Conservation (phyloP, 2,888 invertebrate species). For the Zaprionus lineosus region DNA sequence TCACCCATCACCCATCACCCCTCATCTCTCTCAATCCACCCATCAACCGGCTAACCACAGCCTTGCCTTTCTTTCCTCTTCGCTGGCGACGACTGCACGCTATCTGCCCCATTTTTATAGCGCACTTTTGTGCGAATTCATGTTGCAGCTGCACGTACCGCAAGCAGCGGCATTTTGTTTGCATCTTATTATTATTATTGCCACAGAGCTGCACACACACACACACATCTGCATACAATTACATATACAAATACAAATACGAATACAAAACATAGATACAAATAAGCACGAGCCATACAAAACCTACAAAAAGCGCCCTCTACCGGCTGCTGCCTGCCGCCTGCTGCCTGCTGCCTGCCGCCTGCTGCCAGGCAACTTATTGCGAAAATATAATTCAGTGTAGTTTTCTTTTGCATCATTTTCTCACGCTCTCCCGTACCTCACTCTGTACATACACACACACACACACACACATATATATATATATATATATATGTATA, state of each 20-base stretch:
- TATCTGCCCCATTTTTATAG: conserved; percentile 33
- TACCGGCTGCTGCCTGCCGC: conserved; percentile 29
- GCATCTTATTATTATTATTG: conserved; percentile 73
- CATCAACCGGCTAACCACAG: too few relatives aligned
- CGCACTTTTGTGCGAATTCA: conserved; percentile 39
- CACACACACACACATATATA: too few relatives aligned
- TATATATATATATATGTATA: too few relatives aligned
- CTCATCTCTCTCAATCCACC: not conserved
- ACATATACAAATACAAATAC: conserved; percentile 4
- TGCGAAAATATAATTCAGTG: conserved; percentile 72
- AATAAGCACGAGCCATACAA: not conserved
- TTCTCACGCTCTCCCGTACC: conserved; percentile 1
- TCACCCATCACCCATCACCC: not conserved
- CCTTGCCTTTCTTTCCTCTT: not conserved
- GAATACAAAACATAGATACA: conserved; percentile 1
- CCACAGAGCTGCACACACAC: conserved; percentile 51
- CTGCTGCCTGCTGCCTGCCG: too few relatives aligned
- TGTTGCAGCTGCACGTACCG: conserved; percentile 52
- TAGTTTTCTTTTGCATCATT: conserved; percentile 43
- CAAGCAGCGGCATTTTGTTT: conserved; percentile 54
- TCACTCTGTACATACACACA: too few relatives aligned
- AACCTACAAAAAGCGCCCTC: conserved; percentile 22
- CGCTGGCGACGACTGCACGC: conserved; percentile 1
- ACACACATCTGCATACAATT: conserved; percentile 13
- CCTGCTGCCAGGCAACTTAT: too few relatives aligned